These are phyloP conservation scores for Anabacerthia variegaticeps DNA, from an alignment of 2,797 vertebrate species.

Conservation along the genomic window DNA sequence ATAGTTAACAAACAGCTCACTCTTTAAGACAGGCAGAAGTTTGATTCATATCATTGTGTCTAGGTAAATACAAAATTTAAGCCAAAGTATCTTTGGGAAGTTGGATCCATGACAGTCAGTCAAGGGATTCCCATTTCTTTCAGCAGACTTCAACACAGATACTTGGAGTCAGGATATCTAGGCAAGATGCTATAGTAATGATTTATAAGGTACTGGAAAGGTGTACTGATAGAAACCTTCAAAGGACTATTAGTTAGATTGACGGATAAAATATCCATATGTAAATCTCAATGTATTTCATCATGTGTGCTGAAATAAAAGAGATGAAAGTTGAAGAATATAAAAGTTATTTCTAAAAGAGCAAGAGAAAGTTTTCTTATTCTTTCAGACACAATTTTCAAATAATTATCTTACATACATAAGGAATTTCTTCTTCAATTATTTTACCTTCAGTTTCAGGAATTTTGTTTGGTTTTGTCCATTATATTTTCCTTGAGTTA, in stretches of 20 bases:
- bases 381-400: neutral
- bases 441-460: neutral
- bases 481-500: neutral
- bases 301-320: neutral
- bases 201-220: neutral
- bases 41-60: neutral
- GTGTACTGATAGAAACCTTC: neutral
- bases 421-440: neutral
- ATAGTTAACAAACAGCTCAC: neutral
- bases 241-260: neutral
- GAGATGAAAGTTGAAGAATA: neutral
- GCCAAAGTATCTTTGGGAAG: neutral
- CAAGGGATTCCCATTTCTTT: neutral
- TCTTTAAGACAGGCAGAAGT: neutral
- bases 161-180: neutral
- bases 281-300: neutral
- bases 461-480: neutral
- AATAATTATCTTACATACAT: neutral
- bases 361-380: neutral
- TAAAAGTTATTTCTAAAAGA: neutral
- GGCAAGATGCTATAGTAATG: neutral
- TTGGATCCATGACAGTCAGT: neutral
- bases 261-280: neutral
- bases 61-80: neutral
- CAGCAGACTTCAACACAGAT: neutral